Conservation (phyloP, 1,140 invertebrate species). For the Megathymus violae region DNA sequence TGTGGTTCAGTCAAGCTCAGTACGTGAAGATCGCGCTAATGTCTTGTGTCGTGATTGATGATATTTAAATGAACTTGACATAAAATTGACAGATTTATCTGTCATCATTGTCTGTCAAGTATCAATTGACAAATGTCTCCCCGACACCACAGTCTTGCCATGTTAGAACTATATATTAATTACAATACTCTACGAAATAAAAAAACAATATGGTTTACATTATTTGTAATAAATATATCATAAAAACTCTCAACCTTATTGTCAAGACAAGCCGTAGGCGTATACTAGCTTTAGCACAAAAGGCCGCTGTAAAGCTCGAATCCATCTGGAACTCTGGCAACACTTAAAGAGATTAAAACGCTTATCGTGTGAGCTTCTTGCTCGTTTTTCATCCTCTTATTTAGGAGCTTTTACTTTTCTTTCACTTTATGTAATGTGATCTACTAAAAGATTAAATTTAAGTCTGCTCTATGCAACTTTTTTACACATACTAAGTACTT, state of each 20-base stretch:
- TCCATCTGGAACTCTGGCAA: slow-evolving; percentile 56
- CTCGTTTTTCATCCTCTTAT: slow-evolving; percentile 74
- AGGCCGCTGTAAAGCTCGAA: slow-evolving; percentile 34
- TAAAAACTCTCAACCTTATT: neutral
- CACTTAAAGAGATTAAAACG: slow-evolving; percentile 79
- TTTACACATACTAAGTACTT: neutral
- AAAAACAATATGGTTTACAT: neutral
- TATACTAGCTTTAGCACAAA: slow-evolving; percentile 24
- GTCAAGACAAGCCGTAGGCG: neutral
- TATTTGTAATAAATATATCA: neutral
- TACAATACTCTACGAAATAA: neutral
- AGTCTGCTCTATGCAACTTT: slow-evolving; percentile 30
- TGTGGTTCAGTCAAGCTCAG: too few relatives aligned
- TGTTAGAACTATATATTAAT: too few relatives aligned
- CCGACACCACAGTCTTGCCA: too few relatives aligned
- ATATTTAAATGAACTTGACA: too few relatives aligned
- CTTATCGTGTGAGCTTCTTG: slow-evolving; percentile 70
- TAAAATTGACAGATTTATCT: too few relatives aligned
- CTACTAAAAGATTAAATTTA: slow-evolving; percentile 72
- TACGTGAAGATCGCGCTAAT: too few relatives aligned
- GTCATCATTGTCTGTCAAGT: too few relatives aligned
- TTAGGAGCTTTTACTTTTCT: slow-evolving; percentile 71
- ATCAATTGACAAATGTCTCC: too few relatives aligned
- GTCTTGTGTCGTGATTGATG: too few relatives aligned
- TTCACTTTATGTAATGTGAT: slow-evolving; percentile 59